Conservation (phyloP, 2,888 invertebrate species). For the Tholera decimalis region DNA sequence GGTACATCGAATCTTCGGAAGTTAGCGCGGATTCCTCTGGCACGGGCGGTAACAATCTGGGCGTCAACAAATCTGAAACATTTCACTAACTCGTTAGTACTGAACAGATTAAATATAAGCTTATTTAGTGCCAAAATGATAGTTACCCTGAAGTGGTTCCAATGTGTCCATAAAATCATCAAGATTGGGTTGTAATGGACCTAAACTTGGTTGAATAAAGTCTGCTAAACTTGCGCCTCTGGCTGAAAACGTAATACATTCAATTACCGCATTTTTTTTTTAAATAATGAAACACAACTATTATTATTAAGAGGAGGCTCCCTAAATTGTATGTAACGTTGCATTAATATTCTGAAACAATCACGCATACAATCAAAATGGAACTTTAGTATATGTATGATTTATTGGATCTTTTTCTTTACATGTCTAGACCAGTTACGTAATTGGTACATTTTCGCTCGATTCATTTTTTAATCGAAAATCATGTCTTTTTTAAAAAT, state of each 20-base stretch:
- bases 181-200: conserved; percentile 98
- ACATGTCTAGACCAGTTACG: too few relatives aligned
- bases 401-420: too few relatives aligned
- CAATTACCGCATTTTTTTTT: not conserved
- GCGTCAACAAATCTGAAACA: conserved; percentile 81
- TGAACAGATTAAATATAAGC: not conserved
- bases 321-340: too few relatives aligned
- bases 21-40: conserved; percentile 91
- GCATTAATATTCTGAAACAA: too few relatives aligned
- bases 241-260: conserved; percentile 88
- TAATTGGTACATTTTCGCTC: too few relatives aligned
- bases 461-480: too few relatives aligned
- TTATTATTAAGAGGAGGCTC: too few relatives aligned
- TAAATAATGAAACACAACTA: not conserved
- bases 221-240: conserved; percentile 97
- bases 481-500: too few relatives aligned
- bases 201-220: conserved; percentile 99
- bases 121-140: conserved; percentile 2
- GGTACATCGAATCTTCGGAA: conserved; percentile 89
- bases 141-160: conserved; percentile 95
- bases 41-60: conserved; percentile 91
- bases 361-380: too few relatives aligned
- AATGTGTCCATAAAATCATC: conserved; percentile 98
- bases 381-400: too few relatives aligned
- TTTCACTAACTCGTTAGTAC: conserved; percentile 10